Conservation (phyloP, 2,888 invertebrate genomes). For the Pristionchus arcanus region DNA sequence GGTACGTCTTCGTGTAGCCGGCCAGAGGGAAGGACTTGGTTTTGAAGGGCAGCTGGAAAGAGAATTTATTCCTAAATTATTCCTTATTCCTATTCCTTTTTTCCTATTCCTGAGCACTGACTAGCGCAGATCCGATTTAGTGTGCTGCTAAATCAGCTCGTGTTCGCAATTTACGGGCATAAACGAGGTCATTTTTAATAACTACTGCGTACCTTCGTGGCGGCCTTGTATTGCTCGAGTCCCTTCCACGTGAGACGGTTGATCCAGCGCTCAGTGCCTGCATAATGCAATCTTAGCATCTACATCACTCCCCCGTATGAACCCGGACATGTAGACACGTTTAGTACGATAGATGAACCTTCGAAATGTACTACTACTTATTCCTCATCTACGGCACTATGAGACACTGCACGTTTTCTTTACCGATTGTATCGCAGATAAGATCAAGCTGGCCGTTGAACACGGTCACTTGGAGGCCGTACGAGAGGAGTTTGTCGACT, state of each 20-base stretch:
- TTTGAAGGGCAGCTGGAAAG: conserved; percentile 59
- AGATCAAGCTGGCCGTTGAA: conserved; percentile 90
- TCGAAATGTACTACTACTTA: background rate
- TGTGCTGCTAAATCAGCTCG: no score
- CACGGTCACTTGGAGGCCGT: conserved; percentile 84
- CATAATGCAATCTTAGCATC: no score
- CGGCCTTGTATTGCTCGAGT: conserved; percentile 83
- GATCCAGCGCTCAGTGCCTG: conserved; percentile 87
- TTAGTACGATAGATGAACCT: no score
- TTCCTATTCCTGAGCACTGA: no score
- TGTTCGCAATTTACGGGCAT: no score
- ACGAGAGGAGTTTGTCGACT: conserved; percentile 67
- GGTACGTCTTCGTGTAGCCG: conserved; percentile 79
- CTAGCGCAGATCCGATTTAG: no score
- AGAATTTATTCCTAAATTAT: no score
- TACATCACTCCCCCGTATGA: no score
- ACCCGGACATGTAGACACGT: no score
- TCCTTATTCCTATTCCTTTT: no score
- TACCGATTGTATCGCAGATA: conserved; percentile 89
- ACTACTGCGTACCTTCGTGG: conserved; percentile 43
- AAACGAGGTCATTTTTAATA: no score
- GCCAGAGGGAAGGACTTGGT: conserved; percentile 66
- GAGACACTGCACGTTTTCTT: background rate
- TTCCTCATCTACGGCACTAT: background rate
- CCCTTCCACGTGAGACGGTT: conserved; percentile 86